phyloP scores from a whole-genome alignment of 1,140 invertebrate genomes.

The Gonatopus flavifemur region DNA sequence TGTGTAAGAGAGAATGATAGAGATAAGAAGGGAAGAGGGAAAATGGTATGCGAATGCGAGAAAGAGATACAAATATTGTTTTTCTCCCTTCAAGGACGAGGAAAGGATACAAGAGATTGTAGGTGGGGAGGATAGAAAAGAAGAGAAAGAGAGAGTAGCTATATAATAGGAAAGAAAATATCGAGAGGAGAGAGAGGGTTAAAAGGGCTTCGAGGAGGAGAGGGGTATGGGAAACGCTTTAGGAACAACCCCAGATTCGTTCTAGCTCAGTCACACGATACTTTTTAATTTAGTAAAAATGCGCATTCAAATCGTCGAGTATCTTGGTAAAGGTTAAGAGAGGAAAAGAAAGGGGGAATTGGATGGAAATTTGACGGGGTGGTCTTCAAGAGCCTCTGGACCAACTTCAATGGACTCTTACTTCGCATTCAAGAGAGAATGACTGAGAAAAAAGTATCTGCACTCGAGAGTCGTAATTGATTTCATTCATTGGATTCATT shows the following conservation, averaged over 20 bases:
- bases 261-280: constrained; percentile 54
- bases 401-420: constrained; percentile 44
- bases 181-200: constrained; percentile 39
- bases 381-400: constrained; percentile 30
- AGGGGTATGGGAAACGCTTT: constrained; percentile 52
- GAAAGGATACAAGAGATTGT: constrained; percentile 24
- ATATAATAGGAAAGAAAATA: too few species aligned
- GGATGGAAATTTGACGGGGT: constrained; percentile 14
- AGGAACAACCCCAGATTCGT: constrained; percentile 39
- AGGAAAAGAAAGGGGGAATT: constrained; percentile 19
- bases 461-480: too few species aligned
- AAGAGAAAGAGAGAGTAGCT: constrained; percentile 24
- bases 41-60: constrained; percentile 26
- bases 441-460: constrained; percentile 24
- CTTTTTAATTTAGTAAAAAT: constrained; percentile 60
- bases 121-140: constrained; percentile 19
- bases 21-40: constrained; percentile 22
- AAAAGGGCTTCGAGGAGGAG: constrained; percentile 30
- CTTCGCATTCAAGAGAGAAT: constrained; percentile 21
- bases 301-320: constrained; percentile 51
- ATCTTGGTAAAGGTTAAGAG: too few species aligned
- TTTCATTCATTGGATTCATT: too few species aligned
- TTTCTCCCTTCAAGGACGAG: constrained; percentile 1
- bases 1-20: constrained; percentile 32
- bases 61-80: constrained; percentile 17